A percentile compares a stretch with the other conserved stretches of the same genome.
Evolutionary conservation across 2,113 vertebrate species (phyloP).

Genomic region (Onychostoma macrolepis): DNA sequence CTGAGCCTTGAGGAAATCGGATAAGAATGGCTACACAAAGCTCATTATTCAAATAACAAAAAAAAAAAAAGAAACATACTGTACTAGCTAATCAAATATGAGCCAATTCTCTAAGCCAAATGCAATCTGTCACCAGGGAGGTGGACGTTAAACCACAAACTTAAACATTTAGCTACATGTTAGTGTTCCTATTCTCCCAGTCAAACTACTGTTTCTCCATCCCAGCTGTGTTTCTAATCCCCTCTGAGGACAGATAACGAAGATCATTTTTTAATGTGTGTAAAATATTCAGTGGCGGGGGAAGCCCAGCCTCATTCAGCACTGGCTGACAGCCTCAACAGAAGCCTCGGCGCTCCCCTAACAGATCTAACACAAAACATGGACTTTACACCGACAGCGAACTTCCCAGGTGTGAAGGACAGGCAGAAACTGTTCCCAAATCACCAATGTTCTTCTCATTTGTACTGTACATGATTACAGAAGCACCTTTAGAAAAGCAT

Average conservation of each 20-base stretch:
- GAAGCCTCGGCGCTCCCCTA: background rate
- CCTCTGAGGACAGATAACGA: constrained; percentile 60
- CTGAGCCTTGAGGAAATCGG: constrained; percentile 32
- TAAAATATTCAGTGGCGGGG: constrained; percentile 56
- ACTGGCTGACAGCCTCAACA: constrained; percentile 32
- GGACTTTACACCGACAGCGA: constrained; percentile 1
- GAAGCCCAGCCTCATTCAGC: constrained; percentile 31
- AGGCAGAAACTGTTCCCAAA: constrained; percentile 8
- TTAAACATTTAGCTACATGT: background rate
- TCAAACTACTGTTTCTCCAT: background rate
- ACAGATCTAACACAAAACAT: constrained; percentile 29
- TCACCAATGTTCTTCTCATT: background rate
- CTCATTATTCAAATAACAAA: constrained; percentile 11
- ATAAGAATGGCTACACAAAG: constrained; percentile 34
- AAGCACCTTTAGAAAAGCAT: background rate
- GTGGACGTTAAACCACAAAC: background rate
- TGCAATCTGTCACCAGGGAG: constrained; percentile 17
- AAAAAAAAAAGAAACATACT: constrained; percentile 9
- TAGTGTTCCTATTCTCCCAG: background rate
- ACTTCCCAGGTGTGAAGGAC: background rate
- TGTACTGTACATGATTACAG: background rate
- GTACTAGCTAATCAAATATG: constrained; percentile 58
- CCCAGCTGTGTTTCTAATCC: constrained; percentile 55
- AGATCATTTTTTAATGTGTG: constrained; percentile 59
- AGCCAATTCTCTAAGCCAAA: constrained; percentile 46